phyloP scores from a whole-genome alignment of 2,113 vertebrate genomes.

The Beaufortia kweichowensis region DNA sequence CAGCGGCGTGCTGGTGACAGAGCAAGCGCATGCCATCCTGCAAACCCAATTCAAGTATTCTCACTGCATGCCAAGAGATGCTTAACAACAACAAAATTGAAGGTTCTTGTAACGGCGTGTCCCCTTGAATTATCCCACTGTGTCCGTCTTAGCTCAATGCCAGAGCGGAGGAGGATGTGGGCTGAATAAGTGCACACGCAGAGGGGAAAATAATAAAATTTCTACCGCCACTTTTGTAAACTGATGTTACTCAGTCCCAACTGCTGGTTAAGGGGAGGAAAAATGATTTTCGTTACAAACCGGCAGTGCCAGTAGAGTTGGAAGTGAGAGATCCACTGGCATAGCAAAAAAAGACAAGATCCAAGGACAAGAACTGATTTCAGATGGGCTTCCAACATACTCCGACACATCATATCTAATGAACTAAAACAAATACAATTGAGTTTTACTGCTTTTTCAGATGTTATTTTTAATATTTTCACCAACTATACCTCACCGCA shows the following conservation, averaged over 20 bases:
- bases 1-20: slow-evolving; percentile 3
- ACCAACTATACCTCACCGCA: too few relatives aligned
- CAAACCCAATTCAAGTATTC: slow-evolving; percentile 13
- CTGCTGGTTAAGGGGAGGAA: neutral
- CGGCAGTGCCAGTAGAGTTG: too few relatives aligned
- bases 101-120: neutral
- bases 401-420: too few relatives aligned
- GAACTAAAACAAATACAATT: too few relatives aligned
- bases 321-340: too few relatives aligned
- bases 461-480: too few relatives aligned
- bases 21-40: neutral
- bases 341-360: too few relatives aligned
- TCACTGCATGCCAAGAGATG: slow-evolving; percentile 7
- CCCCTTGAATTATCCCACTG: neutral
- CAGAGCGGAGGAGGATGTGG: neutral
- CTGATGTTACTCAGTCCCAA: neutral
- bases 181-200: neutral
- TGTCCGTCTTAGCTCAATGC: too few relatives aligned
- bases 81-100: neutral
- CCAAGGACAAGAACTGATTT: too few relatives aligned
- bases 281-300: neutral
- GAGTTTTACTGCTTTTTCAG: too few relatives aligned
- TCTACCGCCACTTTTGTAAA: neutral
- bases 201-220: neutral
- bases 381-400: too few relatives aligned